Conservation (phyloP, 2,888 invertebrate genomes). For the Theretra japonica region DNA sequence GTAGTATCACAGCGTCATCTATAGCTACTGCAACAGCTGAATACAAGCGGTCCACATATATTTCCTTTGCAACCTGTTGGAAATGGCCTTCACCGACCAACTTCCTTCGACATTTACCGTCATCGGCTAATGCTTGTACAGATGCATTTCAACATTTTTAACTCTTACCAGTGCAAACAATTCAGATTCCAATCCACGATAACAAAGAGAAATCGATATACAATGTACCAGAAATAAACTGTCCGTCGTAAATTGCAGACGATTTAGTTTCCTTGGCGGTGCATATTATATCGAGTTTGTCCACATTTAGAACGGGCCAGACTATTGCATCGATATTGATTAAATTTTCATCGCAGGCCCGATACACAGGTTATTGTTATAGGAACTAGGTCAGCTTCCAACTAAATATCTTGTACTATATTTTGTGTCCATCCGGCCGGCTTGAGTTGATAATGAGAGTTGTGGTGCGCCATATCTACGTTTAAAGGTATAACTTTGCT, state of each 20-base stretch:
- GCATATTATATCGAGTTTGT: background rate
- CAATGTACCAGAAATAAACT: background rate
- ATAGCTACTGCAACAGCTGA: too few relatives aligned
- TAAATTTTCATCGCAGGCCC: constrained; percentile 19
- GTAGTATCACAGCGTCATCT: too few relatives aligned
- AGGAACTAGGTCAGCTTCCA: background rate
- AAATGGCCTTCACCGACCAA: too few relatives aligned
- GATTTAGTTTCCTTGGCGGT: background rate
- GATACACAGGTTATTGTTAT: constrained; percentile 8
- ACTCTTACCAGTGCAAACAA: too few relatives aligned
- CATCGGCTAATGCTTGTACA: too few relatives aligned
- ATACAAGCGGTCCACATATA: too few relatives aligned
- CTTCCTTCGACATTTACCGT: too few relatives aligned
- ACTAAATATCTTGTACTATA: background rate
- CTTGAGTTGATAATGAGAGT: background rate
- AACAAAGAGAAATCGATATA: background rate
- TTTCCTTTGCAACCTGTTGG: too few relatives aligned
- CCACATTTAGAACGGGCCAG: constrained; percentile 16
- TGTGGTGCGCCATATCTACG: background rate
- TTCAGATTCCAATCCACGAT: too few relatives aligned
- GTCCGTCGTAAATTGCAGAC: background rate
- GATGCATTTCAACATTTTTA: too few relatives aligned
- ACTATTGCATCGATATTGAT: constrained; percentile 25
- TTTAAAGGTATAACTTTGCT: too few relatives aligned
- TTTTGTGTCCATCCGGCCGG: background rate